These are phyloP conservation scores for Neoscelio sp. DNA, from an alignment of 2,888 invertebrate genomes.

Conservation along the genomic window DNA sequence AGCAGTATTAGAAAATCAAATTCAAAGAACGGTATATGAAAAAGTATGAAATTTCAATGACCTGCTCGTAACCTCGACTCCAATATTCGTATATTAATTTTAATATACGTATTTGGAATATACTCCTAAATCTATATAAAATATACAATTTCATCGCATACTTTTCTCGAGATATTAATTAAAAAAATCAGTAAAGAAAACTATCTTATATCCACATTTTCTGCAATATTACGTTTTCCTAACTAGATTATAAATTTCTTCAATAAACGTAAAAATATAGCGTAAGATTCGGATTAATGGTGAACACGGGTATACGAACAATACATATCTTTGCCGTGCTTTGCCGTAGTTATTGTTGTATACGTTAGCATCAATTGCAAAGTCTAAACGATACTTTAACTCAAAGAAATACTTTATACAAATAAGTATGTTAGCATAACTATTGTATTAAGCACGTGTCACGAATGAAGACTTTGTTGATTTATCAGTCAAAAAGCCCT, in stretches of 20 bases:
- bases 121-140: too few species aligned
- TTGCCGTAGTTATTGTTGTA: conserved; percentile 63
- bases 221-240: too few species aligned
- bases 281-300: conserved; percentile 42
- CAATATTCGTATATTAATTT: too few species aligned
- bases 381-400: conserved; percentile 43
- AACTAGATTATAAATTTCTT: conserved; percentile 12
- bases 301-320: conserved; percentile 60
- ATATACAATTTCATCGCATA: too few species aligned
- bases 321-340: conserved; percentile 67
- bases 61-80: too few species aligned
- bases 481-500: not conserved
- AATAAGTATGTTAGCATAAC: conserved; percentile 41
- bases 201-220: too few species aligned
- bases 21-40: too few species aligned
- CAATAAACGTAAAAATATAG: conserved; percentile 8
- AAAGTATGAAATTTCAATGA: too few species aligned
- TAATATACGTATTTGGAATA: too few species aligned
- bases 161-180: too few species aligned
- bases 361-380: conserved; percentile 51
- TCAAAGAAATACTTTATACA: conserved; percentile 36
- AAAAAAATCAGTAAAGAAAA: too few species aligned
- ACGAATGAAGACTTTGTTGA: not conserved
- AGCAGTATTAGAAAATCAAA: too few species aligned
- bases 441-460: conserved; percentile 16